Conservation (phyloP, 2,888 invertebrate species). For the Cecidostiba fungosa region DNA sequence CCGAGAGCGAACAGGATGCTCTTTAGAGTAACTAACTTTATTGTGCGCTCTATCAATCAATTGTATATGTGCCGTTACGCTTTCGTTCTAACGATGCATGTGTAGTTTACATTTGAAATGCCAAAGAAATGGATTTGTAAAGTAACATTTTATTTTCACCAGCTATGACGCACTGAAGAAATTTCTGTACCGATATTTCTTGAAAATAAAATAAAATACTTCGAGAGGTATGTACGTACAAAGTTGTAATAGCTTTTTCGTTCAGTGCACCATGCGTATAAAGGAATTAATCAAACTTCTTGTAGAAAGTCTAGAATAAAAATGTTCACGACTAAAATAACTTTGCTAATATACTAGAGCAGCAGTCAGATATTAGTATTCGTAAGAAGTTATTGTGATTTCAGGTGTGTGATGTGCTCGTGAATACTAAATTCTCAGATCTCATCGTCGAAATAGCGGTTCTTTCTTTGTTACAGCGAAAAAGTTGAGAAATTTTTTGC, state of each 20-base stretch:
- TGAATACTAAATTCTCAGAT: neutral
- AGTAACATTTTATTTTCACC: neutral
- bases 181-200: neutral
- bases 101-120: slow-evolving; percentile 27
- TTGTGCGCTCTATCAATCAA: slow-evolving; percentile 1
- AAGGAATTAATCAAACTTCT: neutral
- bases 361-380: neutral
- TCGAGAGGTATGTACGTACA: neutral
- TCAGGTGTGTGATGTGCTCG: neutral
- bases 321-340: neutral
- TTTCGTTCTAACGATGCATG: slow-evolving; percentile 4
- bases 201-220: neutral
- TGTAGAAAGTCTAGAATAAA: neutral
- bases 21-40: neutral
- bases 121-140: slow-evolving; percentile 53
- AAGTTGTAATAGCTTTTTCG: neutral
- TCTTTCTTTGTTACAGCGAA: neutral
- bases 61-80: neutral
- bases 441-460: neutral
- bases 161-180: neutral
- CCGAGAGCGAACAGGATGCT: neutral
- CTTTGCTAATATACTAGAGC: neutral
- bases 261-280: neutral
- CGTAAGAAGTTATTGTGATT: neutral
- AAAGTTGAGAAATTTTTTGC: neutral